A percentile compares a stretch with the other conserved stretches of the same genome.
Conservation (phyloP, 2,888 invertebrate species). For the Ophioninae sp. region DNA sequence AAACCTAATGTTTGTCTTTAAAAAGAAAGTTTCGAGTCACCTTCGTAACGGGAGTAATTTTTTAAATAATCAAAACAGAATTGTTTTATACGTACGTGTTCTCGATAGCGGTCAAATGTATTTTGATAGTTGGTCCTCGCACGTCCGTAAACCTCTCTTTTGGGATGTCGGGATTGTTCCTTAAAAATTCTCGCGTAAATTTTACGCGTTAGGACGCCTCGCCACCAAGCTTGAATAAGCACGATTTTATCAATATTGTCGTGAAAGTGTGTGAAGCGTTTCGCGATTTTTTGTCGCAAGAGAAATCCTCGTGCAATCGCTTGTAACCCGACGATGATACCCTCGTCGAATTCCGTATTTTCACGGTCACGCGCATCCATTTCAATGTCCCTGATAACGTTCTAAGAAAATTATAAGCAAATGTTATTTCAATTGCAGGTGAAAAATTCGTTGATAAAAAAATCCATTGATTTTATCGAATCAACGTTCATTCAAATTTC, state of each 20-base stretch:
- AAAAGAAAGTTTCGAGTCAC: background rate
- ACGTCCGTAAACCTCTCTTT: constrained; percentile 81
- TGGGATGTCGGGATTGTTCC: constrained; percentile 80
- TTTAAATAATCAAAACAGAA: background rate
- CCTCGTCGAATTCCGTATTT: constrained; percentile 77
- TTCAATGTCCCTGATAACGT: constrained; percentile 63
- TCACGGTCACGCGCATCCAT: constrained; percentile 51
- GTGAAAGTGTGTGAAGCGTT: constrained; percentile 80
- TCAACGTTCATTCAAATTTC: too few relatives aligned
- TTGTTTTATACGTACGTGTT: constrained; percentile 80
- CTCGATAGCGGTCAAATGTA: constrained; percentile 82
- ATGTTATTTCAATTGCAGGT: constrained; percentile 15
- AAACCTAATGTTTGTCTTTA: too few relatives aligned
- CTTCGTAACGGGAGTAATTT: constrained; percentile 11
- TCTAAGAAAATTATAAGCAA: constrained; percentile 22
- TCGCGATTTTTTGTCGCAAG: constrained; percentile 81
- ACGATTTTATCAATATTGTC: constrained; percentile 81
- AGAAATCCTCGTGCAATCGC: constrained; percentile 85
- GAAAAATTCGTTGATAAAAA: background rate
- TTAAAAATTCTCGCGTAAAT: constrained; percentile 81
- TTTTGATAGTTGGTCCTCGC: constrained; percentile 74
- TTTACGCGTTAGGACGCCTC: constrained; percentile 81
- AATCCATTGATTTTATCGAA: background rate
- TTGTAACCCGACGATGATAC: constrained; percentile 83
- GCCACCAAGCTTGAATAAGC: constrained; percentile 86